Evolutionary conservation across 2,113 vertebrate species (phyloP).

Genomic region (Gymnarchus niloticus): DNA sequence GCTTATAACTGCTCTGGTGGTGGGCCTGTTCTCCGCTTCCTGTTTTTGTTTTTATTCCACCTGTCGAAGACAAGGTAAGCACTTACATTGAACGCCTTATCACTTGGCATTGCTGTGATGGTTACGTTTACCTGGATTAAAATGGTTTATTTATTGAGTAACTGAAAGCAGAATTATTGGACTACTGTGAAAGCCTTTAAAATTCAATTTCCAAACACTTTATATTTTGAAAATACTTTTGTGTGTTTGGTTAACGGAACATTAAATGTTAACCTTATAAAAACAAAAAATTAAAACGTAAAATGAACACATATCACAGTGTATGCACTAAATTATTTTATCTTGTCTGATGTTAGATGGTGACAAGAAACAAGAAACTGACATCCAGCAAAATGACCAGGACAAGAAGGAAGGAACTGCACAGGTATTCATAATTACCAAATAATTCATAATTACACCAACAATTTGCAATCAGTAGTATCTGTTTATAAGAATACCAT

Average conservation of each 20-base stretch:
- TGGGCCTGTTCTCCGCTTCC: neutral
- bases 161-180: neutral
- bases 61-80: neutral
- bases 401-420: neutral
- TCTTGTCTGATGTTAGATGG: neutral
- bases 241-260: neutral
- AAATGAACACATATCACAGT: too few relatives aligned
- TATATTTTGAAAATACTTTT: neutral
- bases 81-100: neutral
- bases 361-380: neutral
- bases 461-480: neutral
- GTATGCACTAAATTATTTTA: neutral
- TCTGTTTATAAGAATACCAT: neutral
- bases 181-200: neutral
- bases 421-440: constrained; percentile 1
- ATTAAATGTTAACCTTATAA: neutral
- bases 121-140: neutral
- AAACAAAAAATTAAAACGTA: neutral
- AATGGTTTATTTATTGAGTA: neutral
- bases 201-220: neutral
- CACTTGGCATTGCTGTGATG: neutral
- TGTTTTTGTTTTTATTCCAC: neutral
- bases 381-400: neutral
- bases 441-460: neutral
- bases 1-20: neutral